Conservation (phyloP, 1,140 invertebrate species). For the Probaryconus sp. region DNA sequence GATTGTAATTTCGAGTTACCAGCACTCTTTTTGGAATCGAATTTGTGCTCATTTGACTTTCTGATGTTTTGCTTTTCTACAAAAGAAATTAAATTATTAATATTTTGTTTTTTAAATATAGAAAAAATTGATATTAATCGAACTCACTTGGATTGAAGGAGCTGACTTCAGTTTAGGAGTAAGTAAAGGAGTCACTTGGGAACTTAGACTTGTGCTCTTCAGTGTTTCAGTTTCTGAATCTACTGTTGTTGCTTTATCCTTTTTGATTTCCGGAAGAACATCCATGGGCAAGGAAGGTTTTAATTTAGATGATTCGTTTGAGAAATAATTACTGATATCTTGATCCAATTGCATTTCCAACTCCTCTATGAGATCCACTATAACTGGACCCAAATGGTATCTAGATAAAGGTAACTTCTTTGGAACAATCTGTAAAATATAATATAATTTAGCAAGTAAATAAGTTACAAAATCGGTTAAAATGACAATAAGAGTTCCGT, state of each 20-base stretch:
- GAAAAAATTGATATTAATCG: too few species aligned
- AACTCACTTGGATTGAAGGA: slow-evolving; percentile 13
- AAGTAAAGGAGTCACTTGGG: background rate
- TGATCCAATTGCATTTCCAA: slow-evolving; percentile 75
- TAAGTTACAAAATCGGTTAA: too few species aligned
- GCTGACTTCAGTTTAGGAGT: slow-evolving; percentile 21
- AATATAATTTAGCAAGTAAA: too few species aligned
- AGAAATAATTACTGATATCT: slow-evolving; percentile 70
- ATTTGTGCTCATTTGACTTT: background rate
- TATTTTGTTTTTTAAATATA: too few species aligned
- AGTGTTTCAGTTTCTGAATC: slow-evolving; percentile 35
- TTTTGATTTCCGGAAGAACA: slow-evolving; percentile 47
- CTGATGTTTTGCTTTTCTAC: slow-evolving; percentile 19
- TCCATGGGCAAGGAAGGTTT: slow-evolving; percentile 57
- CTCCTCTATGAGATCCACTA: slow-evolving; percentile 80
- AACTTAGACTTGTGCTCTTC: background rate
- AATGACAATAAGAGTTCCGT: too few species aligned
- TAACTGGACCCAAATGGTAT: slow-evolving; percentile 78
- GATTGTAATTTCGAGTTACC: background rate
- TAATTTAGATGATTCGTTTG: slow-evolving; percentile 64
- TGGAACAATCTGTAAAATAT: slow-evolving; percentile 37
- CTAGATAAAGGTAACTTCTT: slow-evolving; percentile 61
- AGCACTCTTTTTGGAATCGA: background rate
- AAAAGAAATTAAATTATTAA: slow-evolving; percentile 8
- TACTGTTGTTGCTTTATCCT: slow-evolving; percentile 10